Percentiles rank a stretch among this genome's conserved stretches.
Evolutionary conservation across 1,140 invertebrate genomes (phyloP).

Genomic region (Papilio polyxenes): DNA sequence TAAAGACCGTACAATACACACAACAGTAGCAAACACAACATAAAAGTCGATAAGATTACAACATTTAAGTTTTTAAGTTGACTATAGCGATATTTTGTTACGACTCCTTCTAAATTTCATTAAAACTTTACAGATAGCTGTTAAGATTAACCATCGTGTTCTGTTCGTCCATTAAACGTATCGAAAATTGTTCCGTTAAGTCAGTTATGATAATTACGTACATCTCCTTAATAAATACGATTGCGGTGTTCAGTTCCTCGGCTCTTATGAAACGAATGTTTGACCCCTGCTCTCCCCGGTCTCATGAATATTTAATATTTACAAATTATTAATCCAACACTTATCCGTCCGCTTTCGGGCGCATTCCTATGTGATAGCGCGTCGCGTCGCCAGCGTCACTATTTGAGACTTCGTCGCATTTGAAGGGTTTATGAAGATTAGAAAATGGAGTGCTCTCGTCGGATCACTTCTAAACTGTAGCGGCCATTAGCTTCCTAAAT

Average conservation of each 20-base stretch:
- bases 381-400: constrained; percentile 52
- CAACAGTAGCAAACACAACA: background rate
- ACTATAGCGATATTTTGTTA: background rate
- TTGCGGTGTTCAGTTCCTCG: constrained; percentile 59
- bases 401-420: constrained; percentile 60
- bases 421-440: constrained; percentile 73
- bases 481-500: constrained; percentile 23
- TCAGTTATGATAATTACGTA: constrained; percentile 74
- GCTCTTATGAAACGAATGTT: constrained; percentile 68
- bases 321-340: constrained; percentile 78
- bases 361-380: constrained; percentile 62
- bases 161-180: constrained; percentile 49
- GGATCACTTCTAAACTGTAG: constrained; percentile 43
- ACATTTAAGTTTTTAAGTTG: background rate
- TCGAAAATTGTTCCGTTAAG: constrained; percentile 63
- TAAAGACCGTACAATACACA: background rate
- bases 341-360: constrained; percentile 55
- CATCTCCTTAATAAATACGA: constrained; percentile 73
- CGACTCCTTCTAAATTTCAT: background rate
- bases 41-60: background rate
- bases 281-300: constrained; percentile 60
- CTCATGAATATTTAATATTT: constrained; percentile 79
- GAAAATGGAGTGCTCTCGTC: constrained; percentile 64
- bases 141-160: constrained; percentile 1
- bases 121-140: background rate